Evolutionary conservation across 2,888 invertebrate genomes (phyloP).

Genomic region (Ypsolopha scabrella): DNA sequence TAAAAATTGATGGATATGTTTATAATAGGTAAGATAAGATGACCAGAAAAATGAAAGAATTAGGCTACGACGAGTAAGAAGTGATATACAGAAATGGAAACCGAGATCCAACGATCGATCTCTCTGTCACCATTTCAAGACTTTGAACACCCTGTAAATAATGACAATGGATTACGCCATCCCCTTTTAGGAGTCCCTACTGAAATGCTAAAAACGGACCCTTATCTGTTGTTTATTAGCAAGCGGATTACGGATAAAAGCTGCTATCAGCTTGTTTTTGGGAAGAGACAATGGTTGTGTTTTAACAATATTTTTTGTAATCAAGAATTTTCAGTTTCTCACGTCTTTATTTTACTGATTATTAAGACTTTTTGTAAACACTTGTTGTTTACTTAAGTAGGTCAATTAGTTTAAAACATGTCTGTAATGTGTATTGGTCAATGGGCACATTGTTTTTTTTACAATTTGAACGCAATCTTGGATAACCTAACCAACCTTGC

Average conservation of each 20-base stretch:
- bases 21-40: too few relatives aligned
- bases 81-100: not conserved
- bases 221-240: conserved; percentile 23
- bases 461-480: too few relatives aligned
- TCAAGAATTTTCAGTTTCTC: too few relatives aligned
- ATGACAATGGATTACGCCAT: conserved; percentile 42
- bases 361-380: conserved; percentile 48
- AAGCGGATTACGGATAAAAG: conserved; percentile 46
- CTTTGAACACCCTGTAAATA: conserved; percentile 37
- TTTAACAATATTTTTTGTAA: conserved; percentile 42
- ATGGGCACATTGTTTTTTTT: too few relatives aligned
- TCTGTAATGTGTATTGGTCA: too few relatives aligned
- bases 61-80: not conserved
- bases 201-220: too few relatives aligned
- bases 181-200: conserved; percentile 16
- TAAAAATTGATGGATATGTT: too few relatives aligned
- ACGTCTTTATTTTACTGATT: too few relatives aligned
- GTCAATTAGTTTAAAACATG: not conserved
- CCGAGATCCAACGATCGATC: conserved; percentile 9
- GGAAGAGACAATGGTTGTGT: conserved; percentile 31
- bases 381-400: conserved; percentile 36
- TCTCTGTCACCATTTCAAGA: conserved; percentile 22
- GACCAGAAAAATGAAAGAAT: too few relatives aligned
- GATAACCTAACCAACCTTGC: too few relatives aligned
- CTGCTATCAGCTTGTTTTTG: conserved; percentile 43